phyloP scores from a whole-genome alignment of 2,888 invertebrate genomes.

The Eupeodes luniger region DNA sequence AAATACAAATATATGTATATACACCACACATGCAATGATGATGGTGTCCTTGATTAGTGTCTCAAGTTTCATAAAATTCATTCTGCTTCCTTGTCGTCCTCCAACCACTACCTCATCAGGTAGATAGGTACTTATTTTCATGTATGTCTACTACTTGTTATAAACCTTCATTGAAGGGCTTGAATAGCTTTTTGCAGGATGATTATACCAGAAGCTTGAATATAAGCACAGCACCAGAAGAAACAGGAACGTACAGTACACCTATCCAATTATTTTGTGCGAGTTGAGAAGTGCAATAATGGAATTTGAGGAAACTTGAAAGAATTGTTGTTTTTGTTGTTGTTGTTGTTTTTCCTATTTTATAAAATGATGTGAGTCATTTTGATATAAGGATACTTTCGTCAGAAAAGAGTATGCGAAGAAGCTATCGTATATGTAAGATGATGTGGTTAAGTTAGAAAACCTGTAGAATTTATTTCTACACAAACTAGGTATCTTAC shows the following conservation, averaged over 20 bases:
- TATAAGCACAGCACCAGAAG: background rate
- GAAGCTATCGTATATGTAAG: constrained; percentile 28
- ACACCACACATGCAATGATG: constrained; percentile 14
- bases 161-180: constrained; percentile 39
- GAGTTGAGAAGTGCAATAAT: constrained; percentile 70
- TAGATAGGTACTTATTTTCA: background rate
- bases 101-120: background rate
- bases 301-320: constrained; percentile 70
- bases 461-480: constrained; percentile 71
- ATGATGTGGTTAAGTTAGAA: constrained; percentile 69
- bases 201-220: constrained; percentile 57
- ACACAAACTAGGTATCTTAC: background rate
- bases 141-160: constrained; percentile 9
- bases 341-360: constrained; percentile 2
- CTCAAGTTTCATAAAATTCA: constrained; percentile 73
- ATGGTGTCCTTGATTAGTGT: constrained; percentile 72
- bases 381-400: constrained; percentile 33
- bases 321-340: constrained; percentile 44
- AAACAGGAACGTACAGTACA: constrained; percentile 50
- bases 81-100: constrained; percentile 44
- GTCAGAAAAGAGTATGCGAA: background rate
- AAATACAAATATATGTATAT: background rate
- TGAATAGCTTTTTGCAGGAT: constrained; percentile 60
- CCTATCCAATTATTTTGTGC: constrained; percentile 72
- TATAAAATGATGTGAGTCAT: constrained; percentile 1